Evolutionary conservation across 64 coral and sea anemone genomes (phyloP), one percentile per base, ranked within the genome.

Genomic region (Astreopora myriophthalma): DNA sequence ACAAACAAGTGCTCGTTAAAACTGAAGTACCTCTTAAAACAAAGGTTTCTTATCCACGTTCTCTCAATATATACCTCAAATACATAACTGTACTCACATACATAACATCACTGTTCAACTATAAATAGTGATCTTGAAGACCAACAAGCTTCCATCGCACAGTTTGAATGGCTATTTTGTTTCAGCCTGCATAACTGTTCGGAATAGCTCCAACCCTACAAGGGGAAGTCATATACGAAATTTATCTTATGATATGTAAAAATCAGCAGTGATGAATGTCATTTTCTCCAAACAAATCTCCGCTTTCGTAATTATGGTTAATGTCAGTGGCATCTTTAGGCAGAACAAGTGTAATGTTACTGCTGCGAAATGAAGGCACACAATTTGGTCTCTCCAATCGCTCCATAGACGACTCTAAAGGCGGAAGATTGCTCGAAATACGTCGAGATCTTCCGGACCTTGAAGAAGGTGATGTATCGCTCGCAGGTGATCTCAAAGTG

Each of bases 381-480:
- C 79, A 83, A 6, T 13, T 83, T 20, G 79, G 79, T 39, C 79
- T 62, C 65, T 83, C 79, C 19, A 83, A 13, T 63, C 57, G 55
- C 10, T 64, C 32, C 19, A 24, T 35, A 6, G 32, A 32, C 20
- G 27, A 6, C n/a, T 64, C 55, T 10, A 83, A 65, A 64, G 79
- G 79, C 19, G 79, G 79, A 33, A 83, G 79, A 65, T 64, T 39
- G 2, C 25, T 49, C 3, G 79, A 83, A 1, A 83, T n/a, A 13
- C 52, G 22, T 1, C 52, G 57, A 36, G 17, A 11, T 64, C 55
- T 73, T 37, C 70, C 33, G 19, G 1, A 22, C 5, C 30, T 14
- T 3, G 29, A 29, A 34, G 16, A 34, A 5, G 8, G 27, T 3
- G 48, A 34, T 22, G 76, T 60, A 30, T 80, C 79, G 22, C 79